phyloP scores from a whole-genome alignment of 2,888 invertebrate genomes.

The Cantharis flavilabris region DNA sequence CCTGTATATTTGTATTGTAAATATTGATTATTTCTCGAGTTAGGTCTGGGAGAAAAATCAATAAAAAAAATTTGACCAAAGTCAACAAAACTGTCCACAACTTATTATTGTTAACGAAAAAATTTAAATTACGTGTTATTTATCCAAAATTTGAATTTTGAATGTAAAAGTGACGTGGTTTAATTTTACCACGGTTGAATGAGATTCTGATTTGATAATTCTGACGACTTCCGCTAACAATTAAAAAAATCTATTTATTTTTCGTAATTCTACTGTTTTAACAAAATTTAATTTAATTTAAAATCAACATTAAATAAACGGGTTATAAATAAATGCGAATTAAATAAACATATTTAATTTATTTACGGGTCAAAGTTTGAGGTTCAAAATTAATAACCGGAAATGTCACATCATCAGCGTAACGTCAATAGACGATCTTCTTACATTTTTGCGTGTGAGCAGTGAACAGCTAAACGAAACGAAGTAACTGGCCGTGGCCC shows the following conservation, averaged over 20 bases:
- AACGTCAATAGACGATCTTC: slow-evolving; percentile 39
- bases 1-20: not conserved
- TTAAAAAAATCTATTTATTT: not conserved
- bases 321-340: not conserved
- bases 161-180: not conserved
- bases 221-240: not conserved
- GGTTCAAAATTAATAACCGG: slow-evolving; percentile 19
- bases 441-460: slow-evolving; percentile 2
- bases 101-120: not conserved
- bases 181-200: not conserved
- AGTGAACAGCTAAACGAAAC: slow-evolving; percentile 5
- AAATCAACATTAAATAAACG: not conserved
- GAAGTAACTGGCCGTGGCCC: slow-evolving; percentile 1
- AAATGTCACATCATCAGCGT: slow-evolving; percentile 47
- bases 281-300: not conserved
- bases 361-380: not conserved
- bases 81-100: not conserved
- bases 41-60: not conserved
- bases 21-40: not conserved
- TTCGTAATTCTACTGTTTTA: not conserved
- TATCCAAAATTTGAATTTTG: not conserved
- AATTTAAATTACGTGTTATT: not conserved
- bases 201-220: not conserved
- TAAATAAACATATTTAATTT: not conserved
- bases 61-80: not conserved